phyloP scores from a whole-genome alignment of 2,888 invertebrate genomes.

The Miltochrista miniata region DNA sequence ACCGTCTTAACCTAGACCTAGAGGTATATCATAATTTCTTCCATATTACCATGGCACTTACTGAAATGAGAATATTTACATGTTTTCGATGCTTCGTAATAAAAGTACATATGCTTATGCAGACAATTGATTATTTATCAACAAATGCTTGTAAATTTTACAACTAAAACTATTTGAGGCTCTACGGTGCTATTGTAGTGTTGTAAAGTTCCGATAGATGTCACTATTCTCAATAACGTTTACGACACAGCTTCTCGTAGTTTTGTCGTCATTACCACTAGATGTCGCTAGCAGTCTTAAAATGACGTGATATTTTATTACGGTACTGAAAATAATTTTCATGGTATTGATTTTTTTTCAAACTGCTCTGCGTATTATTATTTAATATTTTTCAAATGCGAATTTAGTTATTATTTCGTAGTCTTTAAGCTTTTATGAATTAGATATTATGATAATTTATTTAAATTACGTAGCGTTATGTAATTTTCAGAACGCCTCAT shows the following conservation, averaged over 20 bases:
- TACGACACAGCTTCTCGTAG: background rate
- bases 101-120: too few relatives aligned
- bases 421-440: background rate
- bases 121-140: too few relatives aligned
- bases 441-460: conserved; percentile 6
- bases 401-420: background rate
- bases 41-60: too few relatives aligned
- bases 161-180: too few relatives aligned
- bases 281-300: conserved; percentile 46
- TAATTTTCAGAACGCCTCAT: background rate
- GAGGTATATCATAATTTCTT: too few relatives aligned
- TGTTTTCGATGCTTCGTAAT: too few relatives aligned
- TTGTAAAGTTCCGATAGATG: conserved; percentile 7
- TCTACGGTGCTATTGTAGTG: too few relatives aligned
- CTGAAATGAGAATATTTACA: too few relatives aligned
- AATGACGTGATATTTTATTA: conserved; percentile 3
- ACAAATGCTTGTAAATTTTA: background rate
- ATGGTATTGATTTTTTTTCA: conserved; percentile 7
- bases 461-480: conserved; percentile 6
- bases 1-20: too few relatives aligned
- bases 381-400: background rate
- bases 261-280: conserved; percentile 17
- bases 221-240: conserved; percentile 10
- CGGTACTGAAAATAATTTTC: conserved; percentile 10
- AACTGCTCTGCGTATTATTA: background rate